Conservation (phyloP, 92 coral and sea anemone genomes). For the Micromussa lordhowensis region DNA sequence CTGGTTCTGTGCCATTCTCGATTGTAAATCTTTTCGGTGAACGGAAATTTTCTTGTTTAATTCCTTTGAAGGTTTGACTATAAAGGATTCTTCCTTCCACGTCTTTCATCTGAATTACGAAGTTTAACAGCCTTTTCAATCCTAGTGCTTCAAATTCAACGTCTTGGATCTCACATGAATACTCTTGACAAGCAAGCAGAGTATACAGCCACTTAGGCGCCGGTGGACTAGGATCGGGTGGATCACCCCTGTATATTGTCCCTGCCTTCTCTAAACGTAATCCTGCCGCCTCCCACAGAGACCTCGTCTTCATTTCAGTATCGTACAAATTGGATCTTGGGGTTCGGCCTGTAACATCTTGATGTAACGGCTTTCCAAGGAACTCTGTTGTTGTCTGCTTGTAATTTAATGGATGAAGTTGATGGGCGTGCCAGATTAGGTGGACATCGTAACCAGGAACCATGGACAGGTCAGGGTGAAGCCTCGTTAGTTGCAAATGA, state of each 20-base stretch:
- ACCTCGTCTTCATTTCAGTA: not conserved
- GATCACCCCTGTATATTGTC: not conserved
- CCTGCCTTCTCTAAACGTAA: not conserved
- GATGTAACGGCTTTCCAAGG: slow-evolving; percentile 62
- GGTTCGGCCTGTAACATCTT: slow-evolving; percentile 69
- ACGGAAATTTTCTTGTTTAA: not conserved
- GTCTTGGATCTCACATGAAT: not conserved
- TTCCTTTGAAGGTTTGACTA: not conserved
- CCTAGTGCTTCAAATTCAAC: not conserved
- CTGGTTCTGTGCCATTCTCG: not conserved
- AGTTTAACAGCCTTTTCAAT: not conserved
- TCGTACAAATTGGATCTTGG: slow-evolving; percentile 46
- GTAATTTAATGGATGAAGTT: slow-evolving; percentile 67
- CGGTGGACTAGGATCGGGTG: not conserved
- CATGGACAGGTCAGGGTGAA: slow-evolving; percentile 63
- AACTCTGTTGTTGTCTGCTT: slow-evolving; percentile 44
- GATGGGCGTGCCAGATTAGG: slow-evolving; percentile 82
- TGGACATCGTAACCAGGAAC: slow-evolving; percentile 80
- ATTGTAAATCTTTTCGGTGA: not conserved
- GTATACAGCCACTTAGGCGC: not conserved
- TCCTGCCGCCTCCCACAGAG: not conserved
- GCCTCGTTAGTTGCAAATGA: slow-evolving; percentile 58
- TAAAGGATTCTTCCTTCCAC: not conserved
- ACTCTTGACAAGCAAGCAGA: not conserved
- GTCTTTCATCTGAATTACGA: not conserved